phyloP scores from a whole-genome alignment of 2,888 invertebrate genomes.

The Bellardia pandia region DNA sequence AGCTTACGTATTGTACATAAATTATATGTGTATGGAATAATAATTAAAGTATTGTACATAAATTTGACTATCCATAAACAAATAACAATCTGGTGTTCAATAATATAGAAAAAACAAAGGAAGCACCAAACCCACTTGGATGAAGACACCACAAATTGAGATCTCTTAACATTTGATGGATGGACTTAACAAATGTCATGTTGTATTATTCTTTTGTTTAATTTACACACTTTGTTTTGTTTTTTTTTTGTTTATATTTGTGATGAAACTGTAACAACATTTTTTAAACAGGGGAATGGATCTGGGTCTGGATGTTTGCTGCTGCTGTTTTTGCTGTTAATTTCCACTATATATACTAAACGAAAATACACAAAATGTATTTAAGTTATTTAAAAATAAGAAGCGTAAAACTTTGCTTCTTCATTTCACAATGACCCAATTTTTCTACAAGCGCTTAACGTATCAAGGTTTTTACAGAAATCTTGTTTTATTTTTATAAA shows the following conservation, averaged over 20 bases:
- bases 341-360: slow-evolving; percentile 6
- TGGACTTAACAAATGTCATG: slow-evolving; percentile 58
- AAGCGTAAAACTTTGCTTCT: slow-evolving; percentile 21
- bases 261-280: slow-evolving; percentile 44
- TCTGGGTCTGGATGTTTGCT: neutral
- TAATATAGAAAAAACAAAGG: slow-evolving; percentile 18
- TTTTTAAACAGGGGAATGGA: neutral
- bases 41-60: slow-evolving; percentile 41
- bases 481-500: neutral
- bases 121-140: slow-evolving; percentile 22
- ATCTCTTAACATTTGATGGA: slow-evolving; percentile 65
- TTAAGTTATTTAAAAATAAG: slow-evolving; percentile 29
- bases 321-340: slow-evolving; percentile 13
- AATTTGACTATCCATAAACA: slow-evolving; percentile 46
- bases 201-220: slow-evolving; percentile 47
- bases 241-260: neutral
- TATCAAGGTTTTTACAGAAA: slow-evolving; percentile 20
- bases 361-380: slow-evolving; percentile 19
- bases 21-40: slow-evolving; percentile 57
- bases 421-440: slow-evolving; percentile 42
- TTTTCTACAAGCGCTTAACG: slow-evolving; percentile 18
- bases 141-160: slow-evolving; percentile 33
- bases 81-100: slow-evolving; percentile 58
- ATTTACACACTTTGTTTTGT: slow-evolving; percentile 21
- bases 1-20: slow-evolving; percentile 9